Conservation (phyloP, 2,888 invertebrate genomes). For the Eupithecia inturbata region DNA sequence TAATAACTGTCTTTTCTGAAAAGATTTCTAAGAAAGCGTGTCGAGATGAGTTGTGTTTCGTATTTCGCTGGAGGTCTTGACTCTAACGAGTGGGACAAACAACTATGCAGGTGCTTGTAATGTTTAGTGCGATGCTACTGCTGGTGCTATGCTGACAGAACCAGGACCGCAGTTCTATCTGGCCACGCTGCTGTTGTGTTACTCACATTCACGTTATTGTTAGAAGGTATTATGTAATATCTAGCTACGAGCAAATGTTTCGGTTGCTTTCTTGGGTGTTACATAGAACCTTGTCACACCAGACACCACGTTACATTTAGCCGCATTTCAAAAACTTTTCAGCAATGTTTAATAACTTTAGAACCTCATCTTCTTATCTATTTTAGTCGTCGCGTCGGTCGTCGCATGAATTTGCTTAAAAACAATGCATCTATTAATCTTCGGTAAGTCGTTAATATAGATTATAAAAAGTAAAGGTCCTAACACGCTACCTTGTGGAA, state of each 20-base stretch:
- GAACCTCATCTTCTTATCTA: slow-evolving; percentile 17
- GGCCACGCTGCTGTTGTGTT: not conserved
- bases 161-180: not conserved
- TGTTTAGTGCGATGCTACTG: too few relatives aligned
- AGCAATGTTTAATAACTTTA: not conserved
- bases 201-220: too few relatives aligned
- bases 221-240: too few relatives aligned
- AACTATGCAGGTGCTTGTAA: too few relatives aligned
- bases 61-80: not conserved
- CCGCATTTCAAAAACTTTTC: not conserved
- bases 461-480: too few relatives aligned
- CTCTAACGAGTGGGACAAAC: not conserved
- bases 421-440: too few relatives aligned
- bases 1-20: not conserved
- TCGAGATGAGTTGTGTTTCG: not conserved
- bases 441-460: too few relatives aligned
- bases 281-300: not conserved
- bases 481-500: too few relatives aligned
- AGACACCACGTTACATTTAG: not conserved
- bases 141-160: not conserved
- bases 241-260: not conserved
- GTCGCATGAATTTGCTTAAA: slow-evolving; percentile 41
- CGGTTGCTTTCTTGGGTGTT: not conserved
- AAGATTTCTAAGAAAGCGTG: not conserved
- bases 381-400: slow-evolving; percentile 22